phyloP scores from a whole-genome alignment of 2,797 vertebrate species.

The Clarias pachynema region DNA sequence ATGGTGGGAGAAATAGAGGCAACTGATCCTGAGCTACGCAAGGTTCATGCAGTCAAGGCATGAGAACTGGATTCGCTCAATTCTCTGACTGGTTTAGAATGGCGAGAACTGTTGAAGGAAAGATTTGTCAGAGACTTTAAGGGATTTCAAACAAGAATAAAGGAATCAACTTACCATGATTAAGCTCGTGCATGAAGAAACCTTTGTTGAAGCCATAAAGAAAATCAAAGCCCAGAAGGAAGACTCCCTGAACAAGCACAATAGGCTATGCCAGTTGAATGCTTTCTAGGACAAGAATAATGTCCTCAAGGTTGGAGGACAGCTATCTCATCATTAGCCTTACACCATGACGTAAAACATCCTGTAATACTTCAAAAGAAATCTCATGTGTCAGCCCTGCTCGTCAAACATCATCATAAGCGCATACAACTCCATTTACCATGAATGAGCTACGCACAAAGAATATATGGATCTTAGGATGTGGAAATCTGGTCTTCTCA shows the following conservation, averaged over 20 bases:
- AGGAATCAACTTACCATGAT: constrained; percentile 9
- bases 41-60: not conserved
- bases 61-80: not conserved
- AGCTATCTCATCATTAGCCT: not conserved
- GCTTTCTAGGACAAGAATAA: not conserved
- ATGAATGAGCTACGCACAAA: not conserved
- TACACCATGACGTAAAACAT: not conserved
- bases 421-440: not conserved
- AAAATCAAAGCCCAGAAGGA: not conserved
- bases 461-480: not conserved
- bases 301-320: constrained; percentile 12
- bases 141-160: constrained; percentile 9
- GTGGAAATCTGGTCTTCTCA: not conserved
- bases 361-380: not conserved
- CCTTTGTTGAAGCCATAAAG: not conserved
- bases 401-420: not conserved
- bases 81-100: constrained; percentile 1
- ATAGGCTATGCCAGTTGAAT: not conserved
- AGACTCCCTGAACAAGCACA: not conserved
- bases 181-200: constrained; percentile 1
- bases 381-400: not conserved
- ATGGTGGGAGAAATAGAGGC: constrained; percentile 31
- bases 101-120: not conserved
- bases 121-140: constrained; percentile 38
- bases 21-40: constrained; percentile 25